phyloP scores from a whole-genome alignment of 2,888 invertebrate species.

The Diplolepis rosae region DNA sequence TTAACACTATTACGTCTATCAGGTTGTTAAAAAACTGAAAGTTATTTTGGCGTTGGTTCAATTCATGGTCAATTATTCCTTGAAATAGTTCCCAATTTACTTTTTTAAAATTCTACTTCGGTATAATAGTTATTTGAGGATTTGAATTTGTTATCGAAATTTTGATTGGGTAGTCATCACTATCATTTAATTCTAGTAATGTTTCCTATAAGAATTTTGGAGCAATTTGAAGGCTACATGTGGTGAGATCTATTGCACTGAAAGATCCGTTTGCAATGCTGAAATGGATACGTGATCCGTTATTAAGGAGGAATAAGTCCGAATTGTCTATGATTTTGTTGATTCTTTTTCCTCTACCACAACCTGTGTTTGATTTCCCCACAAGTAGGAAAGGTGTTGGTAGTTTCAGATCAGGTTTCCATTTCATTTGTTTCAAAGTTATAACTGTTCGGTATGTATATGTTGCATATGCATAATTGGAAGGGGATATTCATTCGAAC shows the following conservation, averaged over 20 bases:
- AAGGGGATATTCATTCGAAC: too few species aligned
- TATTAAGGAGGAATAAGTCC: constrained; percentile 40
- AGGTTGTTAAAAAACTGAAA: too few species aligned
- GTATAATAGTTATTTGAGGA: neutral
- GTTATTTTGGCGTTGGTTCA: too few species aligned
- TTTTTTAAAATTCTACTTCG: constrained; percentile 34
- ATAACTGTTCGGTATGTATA: too few species aligned
- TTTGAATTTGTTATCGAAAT: constrained; percentile 18
- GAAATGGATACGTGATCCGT: constrained; percentile 39
- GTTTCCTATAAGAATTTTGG: constrained; percentile 26
- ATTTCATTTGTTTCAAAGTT: too few species aligned
- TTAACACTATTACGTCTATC: too few species aligned
- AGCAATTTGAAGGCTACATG: constrained; percentile 30
- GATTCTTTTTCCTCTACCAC: constrained; percentile 42
- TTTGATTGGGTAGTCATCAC: constrained; percentile 43
- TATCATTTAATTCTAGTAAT: too few species aligned
- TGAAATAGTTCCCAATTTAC: too few species aligned
- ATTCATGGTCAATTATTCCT: too few species aligned
- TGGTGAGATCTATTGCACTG: constrained; percentile 39
- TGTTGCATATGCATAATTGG: too few species aligned
- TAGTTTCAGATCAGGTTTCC: too few species aligned
- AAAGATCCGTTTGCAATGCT: constrained; percentile 30
- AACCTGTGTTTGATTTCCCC: neutral
- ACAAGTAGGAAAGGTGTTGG: neutral
- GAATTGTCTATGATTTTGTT: constrained; percentile 13